These are phyloP conservation scores for Cataglyphis altisquamis DNA, from an alignment of 2,888 invertebrate genomes.

Conservation along the genomic window DNA sequence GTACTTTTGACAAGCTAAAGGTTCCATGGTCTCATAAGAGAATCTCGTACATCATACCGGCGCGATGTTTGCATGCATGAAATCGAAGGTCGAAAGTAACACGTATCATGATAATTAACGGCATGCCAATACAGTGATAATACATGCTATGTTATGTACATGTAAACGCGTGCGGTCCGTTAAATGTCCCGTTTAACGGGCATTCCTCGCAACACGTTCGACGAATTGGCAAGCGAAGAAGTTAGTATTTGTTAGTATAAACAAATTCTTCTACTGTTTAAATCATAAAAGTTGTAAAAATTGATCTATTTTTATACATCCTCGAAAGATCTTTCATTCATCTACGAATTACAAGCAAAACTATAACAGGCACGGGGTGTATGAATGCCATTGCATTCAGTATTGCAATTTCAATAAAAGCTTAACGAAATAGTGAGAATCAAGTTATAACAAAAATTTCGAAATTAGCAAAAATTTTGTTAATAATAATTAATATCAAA, in stretches of 20 bases:
- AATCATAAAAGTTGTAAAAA: background rate
- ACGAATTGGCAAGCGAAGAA: background rate
- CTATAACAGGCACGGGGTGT: background rate
- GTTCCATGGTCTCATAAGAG: slow-evolving; percentile 19
- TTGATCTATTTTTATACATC: background rate
- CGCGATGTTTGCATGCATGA: slow-evolving; percentile 51
- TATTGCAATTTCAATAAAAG: background rate
- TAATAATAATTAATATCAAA: background rate
- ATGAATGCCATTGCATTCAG: background rate
- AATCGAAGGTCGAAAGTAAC: slow-evolving; percentile 60
- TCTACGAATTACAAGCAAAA: background rate
- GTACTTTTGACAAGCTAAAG: slow-evolving; percentile 27
- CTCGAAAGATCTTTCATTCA: background rate
- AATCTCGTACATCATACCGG: slow-evolving; percentile 17
- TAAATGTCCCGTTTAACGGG: slow-evolving; percentile 23
- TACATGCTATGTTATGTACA: slow-evolving; percentile 30
- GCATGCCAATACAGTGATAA: slow-evolving; percentile 46
- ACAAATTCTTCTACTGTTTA: background rate
- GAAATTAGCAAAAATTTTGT: background rate
- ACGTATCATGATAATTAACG: slow-evolving; percentile 60
- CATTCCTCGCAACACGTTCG: slow-evolving; percentile 22
- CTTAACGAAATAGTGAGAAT: background rate
- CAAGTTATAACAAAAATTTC: background rate
- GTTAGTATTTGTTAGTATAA: slow-evolving; percentile 1
- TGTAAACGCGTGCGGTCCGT: slow-evolving; percentile 11